Base-by-base conservation (phyloP, 2,888 invertebrate genomes). In the Drosophila mettleri region DNA sequence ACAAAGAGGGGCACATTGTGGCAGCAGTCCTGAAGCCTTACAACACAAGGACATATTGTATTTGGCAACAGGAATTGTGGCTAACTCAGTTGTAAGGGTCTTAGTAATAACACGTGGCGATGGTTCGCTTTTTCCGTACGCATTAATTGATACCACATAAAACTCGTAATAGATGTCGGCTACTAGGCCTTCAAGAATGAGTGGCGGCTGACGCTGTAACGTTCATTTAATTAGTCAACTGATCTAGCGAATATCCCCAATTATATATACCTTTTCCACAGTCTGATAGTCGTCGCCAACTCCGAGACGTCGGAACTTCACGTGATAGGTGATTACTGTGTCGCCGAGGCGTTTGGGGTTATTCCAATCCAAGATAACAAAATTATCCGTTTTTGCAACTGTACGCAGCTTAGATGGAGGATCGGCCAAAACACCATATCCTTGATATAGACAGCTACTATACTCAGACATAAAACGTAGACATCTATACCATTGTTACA, bases 11-110 rank as follows among this genome's bases (percentile, higher is more conserved):
- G 96, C 93, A 89, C 96, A 97, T 65, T 92, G 91, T 7, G 92
- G 91, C 72, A 92, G 57, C 31, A 92, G 72, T 14, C 95, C 95
- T 6, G 96, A 95, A 3, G 94, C 93, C 31, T 95, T 94, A 90
- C 97, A 97, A 89, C 97, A 97, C 6, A 95, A 94, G 0, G 96
- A 96, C 88, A 96, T 95, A 91, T 97, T 97, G 93, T 97, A 97
- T 4, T 93, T 92, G 52, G 94, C 93, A 7, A 94, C 93, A 72
- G 93, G 93, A 34, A 66, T 71, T 33, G 90, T 88, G 52, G 81
- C 64, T 41, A 59, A 66, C 70, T 92, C 91, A 38, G 88, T 74
- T 31, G 90, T 84, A 83, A 94, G 94, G 0, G 97, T 97, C 78
- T 94, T 94, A 92, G 97, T 97, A 63, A 96, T 94, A 41, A 96